These are phyloP conservation scores for Apamea monoglypha DNA, from an alignment of 2,888 invertebrate species.

Conservation along the genomic window DNA sequence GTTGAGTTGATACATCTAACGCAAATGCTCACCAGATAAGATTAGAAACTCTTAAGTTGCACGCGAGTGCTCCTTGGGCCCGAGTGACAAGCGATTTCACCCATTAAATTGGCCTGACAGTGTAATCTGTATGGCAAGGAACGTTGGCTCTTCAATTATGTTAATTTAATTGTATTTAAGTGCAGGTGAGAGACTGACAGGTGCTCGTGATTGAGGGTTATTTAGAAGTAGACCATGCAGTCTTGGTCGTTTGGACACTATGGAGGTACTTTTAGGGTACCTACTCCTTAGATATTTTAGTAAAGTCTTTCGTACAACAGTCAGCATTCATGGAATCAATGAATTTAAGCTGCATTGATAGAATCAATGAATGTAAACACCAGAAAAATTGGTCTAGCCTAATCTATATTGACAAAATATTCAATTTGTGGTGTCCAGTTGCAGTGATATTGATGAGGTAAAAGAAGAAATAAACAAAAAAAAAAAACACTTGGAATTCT, in stretches of 20 bases:
- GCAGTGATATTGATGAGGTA: neutral
- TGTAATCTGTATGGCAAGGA: constrained; percentile 18
- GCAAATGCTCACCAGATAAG: constrained; percentile 51
- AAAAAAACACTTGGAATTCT: neutral
- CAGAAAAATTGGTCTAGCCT: too few species aligned
- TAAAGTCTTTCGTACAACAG: too few species aligned
- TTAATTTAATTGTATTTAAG: constrained; percentile 30
- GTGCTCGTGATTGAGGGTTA: neutral
- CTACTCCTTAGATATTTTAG: too few species aligned
- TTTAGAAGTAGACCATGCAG: neutral
- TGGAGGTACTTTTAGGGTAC: too few species aligned
- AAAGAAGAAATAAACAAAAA: neutral
- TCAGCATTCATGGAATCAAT: too few species aligned
- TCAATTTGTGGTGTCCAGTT: too few species aligned
- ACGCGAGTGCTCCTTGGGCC: constrained; percentile 15
- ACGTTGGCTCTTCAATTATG: constrained; percentile 32
- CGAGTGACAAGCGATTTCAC: constrained; percentile 28
- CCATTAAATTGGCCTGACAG: constrained; percentile 22
- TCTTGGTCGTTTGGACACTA: neutral
- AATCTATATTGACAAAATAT: too few species aligned
- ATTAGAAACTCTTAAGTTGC: constrained; percentile 48
- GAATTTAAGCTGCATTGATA: too few species aligned
- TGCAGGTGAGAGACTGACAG: neutral
- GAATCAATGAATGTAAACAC: too few species aligned
- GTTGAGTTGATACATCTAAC: constrained; percentile 49